A percentile compares a stretch with the other conserved stretches of the same genome.
These are phyloP conservation scores for Pseudococcus longispinus DNA, from an alignment of 2,888 invertebrate species.

Conservation along the genomic window DNA sequence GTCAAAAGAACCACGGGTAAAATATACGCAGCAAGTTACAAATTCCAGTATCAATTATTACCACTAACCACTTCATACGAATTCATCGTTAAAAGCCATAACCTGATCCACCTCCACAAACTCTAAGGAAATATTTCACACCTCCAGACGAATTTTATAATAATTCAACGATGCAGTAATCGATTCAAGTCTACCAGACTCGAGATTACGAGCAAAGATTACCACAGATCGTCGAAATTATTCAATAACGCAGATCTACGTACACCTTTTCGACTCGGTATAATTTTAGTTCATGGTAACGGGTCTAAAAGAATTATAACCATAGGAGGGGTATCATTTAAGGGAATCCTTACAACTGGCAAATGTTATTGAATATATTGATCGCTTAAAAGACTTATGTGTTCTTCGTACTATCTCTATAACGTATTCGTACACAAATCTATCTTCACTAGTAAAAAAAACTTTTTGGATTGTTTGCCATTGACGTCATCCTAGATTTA, in stretches of 20 bases:
- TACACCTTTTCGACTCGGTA: neutral
- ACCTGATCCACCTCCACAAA: neutral
- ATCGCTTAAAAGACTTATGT: neutral
- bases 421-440: neutral
- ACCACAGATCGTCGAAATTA: neutral
- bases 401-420: neutral
- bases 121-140: neutral
- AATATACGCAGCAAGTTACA: neutral
- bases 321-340: neutral
- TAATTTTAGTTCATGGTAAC: neutral
- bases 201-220: neutral
- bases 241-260: neutral
- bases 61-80: neutral
- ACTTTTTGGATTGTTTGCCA: neutral
- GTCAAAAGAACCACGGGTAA: neutral
- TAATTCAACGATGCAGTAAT: neutral
- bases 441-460: neutral
- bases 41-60: neutral
- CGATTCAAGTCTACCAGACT: neutral
- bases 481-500: neutral
- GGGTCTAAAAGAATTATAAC: neutral
- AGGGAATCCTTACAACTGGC: neutral
- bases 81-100: neutral
- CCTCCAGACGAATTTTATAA: neutral
- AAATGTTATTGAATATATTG: neutral